phyloP scores from a whole-genome alignment of 2,113 vertebrate genomes.

The Myanophis thanlyinensis region DNA sequence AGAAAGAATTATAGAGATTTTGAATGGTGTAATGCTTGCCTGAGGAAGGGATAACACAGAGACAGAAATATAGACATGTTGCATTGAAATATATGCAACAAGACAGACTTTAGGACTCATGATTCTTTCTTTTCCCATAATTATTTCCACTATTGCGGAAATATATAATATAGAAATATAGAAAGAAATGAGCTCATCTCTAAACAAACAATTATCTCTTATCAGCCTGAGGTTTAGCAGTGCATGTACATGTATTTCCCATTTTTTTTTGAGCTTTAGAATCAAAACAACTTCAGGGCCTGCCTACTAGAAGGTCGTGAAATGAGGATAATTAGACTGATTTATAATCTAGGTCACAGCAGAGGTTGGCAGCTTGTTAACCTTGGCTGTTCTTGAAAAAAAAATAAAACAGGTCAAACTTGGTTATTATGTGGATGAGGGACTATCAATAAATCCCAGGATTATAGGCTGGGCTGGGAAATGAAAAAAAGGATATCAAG shows the following conservation, averaged over 20 bases:
- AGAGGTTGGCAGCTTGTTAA: not conserved
- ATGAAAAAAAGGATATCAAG: not conserved
- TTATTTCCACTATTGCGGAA: not conserved
- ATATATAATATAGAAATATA: too few relatives aligned
- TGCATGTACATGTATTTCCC: not conserved
- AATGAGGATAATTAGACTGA: not conserved
- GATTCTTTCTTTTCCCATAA: not conserved
- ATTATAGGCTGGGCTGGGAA: not conserved
- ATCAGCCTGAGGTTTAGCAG: not conserved
- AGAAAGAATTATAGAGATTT: not conserved
- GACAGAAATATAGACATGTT: not conserved
- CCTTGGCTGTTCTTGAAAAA: not conserved
- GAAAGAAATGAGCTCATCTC: not conserved
- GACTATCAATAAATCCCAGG: not conserved
- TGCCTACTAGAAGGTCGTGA: not conserved
- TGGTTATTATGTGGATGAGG: not conserved
- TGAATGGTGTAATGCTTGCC: not conserved
- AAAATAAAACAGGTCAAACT: not conserved
- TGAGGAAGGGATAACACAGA: not conserved
- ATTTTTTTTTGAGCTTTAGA: not conserved
- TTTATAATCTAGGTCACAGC: not conserved
- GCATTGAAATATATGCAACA: not conserved
- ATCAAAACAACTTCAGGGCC: not conserved
- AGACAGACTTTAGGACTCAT: not conserved
- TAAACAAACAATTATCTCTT: not conserved